phyloP scores from a whole-genome alignment of 1,140 invertebrate genomes.

The Ganaspis sp. region DNA sequence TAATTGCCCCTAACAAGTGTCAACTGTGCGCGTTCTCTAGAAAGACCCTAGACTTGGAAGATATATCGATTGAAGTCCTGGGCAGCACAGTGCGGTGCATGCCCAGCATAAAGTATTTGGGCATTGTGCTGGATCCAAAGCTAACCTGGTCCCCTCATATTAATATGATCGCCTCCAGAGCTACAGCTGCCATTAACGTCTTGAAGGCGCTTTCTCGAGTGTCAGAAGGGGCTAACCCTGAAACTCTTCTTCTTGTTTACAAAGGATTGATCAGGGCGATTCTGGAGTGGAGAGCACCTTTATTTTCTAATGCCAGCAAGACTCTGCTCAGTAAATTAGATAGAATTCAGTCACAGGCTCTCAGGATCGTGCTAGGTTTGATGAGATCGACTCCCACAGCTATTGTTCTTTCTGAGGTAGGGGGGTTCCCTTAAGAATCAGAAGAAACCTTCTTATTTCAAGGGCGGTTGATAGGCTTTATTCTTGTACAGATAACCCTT shows the following conservation, averaged over 20 bases:
- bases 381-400: constrained; percentile 41
- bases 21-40: no score
- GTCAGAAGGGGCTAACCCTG: constrained; percentile 41
- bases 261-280: constrained; percentile 41
- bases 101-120: constrained; percentile 30
- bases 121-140: constrained; percentile 5
- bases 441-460: no score
- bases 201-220: constrained; percentile 38
- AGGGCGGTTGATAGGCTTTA: no score
- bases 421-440: no score
- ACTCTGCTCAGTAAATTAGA: constrained; percentile 22
- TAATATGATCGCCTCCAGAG: constrained; percentile 31
- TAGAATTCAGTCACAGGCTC: constrained; percentile 34
- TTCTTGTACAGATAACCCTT: no score
- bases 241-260: constrained; percentile 39
- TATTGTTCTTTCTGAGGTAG: not conserved
- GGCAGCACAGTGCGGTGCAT: no score
- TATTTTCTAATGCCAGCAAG: not conserved
- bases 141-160: constrained; percentile 39
- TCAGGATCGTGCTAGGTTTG: constrained; percentile 33
- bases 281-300: constrained; percentile 42
- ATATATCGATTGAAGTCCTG: no score
- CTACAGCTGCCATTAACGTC: constrained; percentile 25
- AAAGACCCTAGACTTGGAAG: no score
- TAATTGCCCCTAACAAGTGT: no score